Conservation (phyloP, 1,140 invertebrate species). For the Lordiphosa mommai region DNA sequence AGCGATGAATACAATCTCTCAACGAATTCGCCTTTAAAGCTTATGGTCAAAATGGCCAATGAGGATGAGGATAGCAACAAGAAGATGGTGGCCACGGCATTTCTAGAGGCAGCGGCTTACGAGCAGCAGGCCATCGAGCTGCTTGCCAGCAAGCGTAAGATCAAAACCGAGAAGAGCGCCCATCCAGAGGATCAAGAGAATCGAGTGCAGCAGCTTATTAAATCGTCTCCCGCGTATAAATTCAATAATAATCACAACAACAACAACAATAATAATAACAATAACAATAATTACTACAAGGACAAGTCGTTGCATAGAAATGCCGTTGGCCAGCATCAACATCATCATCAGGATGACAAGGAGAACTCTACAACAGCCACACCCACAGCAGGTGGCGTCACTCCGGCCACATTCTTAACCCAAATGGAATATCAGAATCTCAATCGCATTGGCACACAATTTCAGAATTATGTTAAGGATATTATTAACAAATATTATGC, state of each 20-base stretch:
- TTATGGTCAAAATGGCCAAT: conserved; percentile 54
- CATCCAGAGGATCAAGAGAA: conserved; percentile 63
- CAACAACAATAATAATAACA: conserved; percentile 46
- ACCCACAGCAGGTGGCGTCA: conserved; percentile 12
- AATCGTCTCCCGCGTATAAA: conserved; percentile 80
- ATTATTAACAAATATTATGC: conserved; percentile 78
- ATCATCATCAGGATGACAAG: conserved; percentile 61
- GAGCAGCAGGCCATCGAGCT: conserved; percentile 69
- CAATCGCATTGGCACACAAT: conserved; percentile 73
- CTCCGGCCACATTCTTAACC: conserved; percentile 53
- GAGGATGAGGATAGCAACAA: conserved; percentile 26
- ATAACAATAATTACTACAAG: conserved; percentile 43
- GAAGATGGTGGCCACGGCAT: conserved; percentile 62
- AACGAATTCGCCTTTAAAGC: conserved; percentile 58
- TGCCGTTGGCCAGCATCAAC: conserved; percentile 39
- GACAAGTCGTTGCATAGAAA: conserved; percentile 66
- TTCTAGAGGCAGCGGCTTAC: conserved; percentile 65
- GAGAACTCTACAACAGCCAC: conserved; percentile 48
- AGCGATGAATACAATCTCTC: conserved; percentile 63
- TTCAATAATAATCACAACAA: conserved; percentile 53
- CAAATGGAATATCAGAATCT: conserved; percentile 79
- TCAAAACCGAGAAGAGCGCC: conserved; percentile 53
- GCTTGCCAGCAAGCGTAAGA: conserved; percentile 65
- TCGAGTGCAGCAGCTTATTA: conserved; percentile 79
- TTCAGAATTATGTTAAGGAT: conserved; percentile 79